Percentiles rank a stretch among this genome's conserved stretches.
phyloP scores from a whole-genome alignment of 2,888 invertebrate species.

The Idaea dimidiata region DNA sequence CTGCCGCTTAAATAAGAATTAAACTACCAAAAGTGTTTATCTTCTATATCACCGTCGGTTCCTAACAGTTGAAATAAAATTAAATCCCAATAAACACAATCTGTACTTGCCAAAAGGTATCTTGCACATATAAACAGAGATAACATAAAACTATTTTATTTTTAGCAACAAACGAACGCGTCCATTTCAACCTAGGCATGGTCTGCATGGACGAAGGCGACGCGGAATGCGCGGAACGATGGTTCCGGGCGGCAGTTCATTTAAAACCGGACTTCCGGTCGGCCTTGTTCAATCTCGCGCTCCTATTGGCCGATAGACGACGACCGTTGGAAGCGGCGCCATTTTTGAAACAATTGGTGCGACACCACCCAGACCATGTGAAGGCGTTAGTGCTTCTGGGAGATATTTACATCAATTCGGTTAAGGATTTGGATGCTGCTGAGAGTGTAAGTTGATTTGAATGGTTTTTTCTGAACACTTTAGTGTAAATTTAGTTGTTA shows the following conservation, averaged over 20 bases:
- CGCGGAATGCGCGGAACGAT: conserved; percentile 92
- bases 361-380: conserved; percentile 95
- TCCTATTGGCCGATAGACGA: conserved; percentile 92
- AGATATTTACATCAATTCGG: conserved; percentile 97
- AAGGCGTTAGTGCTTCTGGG: conserved; percentile 96
- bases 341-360: conserved; percentile 93
- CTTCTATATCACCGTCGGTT: too few relatives aligned
- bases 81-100: too few relatives aligned
- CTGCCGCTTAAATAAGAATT: too few relatives aligned
- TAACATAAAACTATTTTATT: too few relatives aligned
- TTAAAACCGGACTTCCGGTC: conserved; percentile 94
- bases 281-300: conserved; percentile 95
- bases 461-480: too few relatives aligned
- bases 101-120: too few relatives aligned
- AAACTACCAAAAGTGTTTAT: too few relatives aligned
- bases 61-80: too few relatives aligned
- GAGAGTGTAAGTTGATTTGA: conserved; percentile 86
- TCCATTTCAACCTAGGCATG: conserved; percentile 98
- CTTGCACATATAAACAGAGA: too few relatives aligned
- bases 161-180: conserved; percentile 90
- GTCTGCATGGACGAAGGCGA: conserved; percentile 97
- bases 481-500: too few relatives aligned
- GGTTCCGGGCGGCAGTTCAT: conserved; percentile 94
- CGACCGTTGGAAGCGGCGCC: conserved; percentile 95
- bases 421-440: conserved; percentile 96